Conservation (phyloP, 53 echinoderm and acorn worm species). For the Holothuria scabra region DNA sequence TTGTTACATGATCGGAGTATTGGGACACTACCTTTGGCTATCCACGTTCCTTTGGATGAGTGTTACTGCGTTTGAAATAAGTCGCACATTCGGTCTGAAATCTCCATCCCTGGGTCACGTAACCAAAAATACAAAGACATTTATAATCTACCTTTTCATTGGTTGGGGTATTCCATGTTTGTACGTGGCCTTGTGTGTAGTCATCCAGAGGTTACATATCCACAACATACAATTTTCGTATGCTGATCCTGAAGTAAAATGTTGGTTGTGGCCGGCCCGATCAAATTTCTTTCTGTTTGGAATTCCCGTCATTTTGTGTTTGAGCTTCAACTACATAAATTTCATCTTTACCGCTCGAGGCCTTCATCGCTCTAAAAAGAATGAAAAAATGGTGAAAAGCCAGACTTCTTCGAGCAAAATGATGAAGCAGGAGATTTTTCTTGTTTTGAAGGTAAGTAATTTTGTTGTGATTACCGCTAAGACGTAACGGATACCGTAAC, state of each 20-base stretch:
- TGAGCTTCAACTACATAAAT: background rate
- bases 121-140: background rate
- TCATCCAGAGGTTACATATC: background rate
- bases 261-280: background rate
- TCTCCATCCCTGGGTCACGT: background rate
- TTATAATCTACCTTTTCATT: background rate
- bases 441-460: too few relatives aligned
- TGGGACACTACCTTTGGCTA: conserved; percentile 61
- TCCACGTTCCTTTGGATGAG: conserved; percentile 67
- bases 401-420: too few relatives aligned
- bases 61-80: conserved; percentile 55
- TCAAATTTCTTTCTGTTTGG: background rate
- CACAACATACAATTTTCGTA: background rate
- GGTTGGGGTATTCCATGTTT: conserved; percentile 18
- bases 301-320: background rate
- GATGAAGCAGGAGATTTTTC: too few relatives aligned
- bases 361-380: background rate
- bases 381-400: background rate
- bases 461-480: too few relatives aligned
- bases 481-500: too few relatives aligned
- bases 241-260: background rate
- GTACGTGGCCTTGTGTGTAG: background rate
- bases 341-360: background rate
- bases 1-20: conserved; percentile 29
- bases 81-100: conserved; percentile 48